Evolutionary conservation across 2,888 invertebrate species (phyloP), one percentile per base, ranked within the genome.

Genomic region (Parnassius apollo): DNA sequence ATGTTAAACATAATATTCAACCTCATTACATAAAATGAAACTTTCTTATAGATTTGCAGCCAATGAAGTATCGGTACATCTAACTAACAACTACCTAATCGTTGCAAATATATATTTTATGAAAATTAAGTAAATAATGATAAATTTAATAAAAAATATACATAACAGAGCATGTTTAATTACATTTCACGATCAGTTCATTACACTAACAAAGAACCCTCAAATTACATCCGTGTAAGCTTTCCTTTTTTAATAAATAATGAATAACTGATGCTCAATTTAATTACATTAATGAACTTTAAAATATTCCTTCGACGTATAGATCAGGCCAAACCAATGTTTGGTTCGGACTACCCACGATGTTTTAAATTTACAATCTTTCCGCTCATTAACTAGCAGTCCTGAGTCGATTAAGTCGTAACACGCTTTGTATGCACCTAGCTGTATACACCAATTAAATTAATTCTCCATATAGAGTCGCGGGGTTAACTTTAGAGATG

Each of bases 321-420:
- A 66, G 69, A 67, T 61, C 68, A 66, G 68, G 42, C 35, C 25
- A 51, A 62, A 42, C 63, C 54, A 42, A 62, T 59, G 56, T 46
- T 22, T 59, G 60, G 49, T 56, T 64, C 51, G 63, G 85, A 86
- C 87, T 86, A 78, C 86, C 85, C 85, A 84, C 85, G 85, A 78
- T 67, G 86, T 80, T 81, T 81, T 83, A 63, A 55, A 56, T 84
- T 85, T 85, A 85, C 82, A 80, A 85, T 81, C 85, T 88, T 88
- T 86, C 83, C 88, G 88, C 87, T 88, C 88, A 88, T 91, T 89
- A 87, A 86, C 83, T 80, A 81, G 78, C 85, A 86, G 85, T 87
- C 81, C 81, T 75, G 71, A 72, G 74, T 78, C 84, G 82, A 88
- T 91, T 88, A 88, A 89, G 86, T 83, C 84, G 83, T 85, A 86